Evolutionary conservation across 2,797 vertebrate species (phyloP), one percentile per base, ranked within the genome.

Genomic region (Catharus ustulatus): DNA sequence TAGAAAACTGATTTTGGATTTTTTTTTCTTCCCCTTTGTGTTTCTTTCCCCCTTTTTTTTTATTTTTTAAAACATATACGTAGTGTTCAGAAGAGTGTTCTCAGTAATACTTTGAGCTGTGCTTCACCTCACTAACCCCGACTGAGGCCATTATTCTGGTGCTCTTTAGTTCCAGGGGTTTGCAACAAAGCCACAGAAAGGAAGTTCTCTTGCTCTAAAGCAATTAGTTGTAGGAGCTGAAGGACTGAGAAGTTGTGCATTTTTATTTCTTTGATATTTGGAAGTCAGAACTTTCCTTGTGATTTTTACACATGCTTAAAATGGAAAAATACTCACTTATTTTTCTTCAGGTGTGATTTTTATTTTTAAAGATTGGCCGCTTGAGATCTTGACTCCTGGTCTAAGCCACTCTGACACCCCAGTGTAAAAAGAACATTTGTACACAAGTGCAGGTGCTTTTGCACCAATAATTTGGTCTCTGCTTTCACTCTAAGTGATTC

Each of bases 101-200:
- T 83, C 2, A 0, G 89, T 72, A 78, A 86, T 81, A 94, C 90
- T 94, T 95, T 95, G 94, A 95, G 93, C 93, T 86, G 74, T 8
- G 9, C 45, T 80, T 97, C 96, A 91, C 84, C 93, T 95, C 92
- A 94, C 95, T 97, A 95, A 94, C 95, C 95, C 91, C 2, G 1
- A 45, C 88, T 92, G 88, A 96, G 92, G 86, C 96, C 93, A 93
- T 95, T 96, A 93, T 94, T 94, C 92, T 95, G 72, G 77, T 93
- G 72, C 75, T 94, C 89, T 93, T 92, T 73, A 88, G 94, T 92
- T 96, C 92, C 89, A 95, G 90, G 80, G 82, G 57, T 80, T 90
- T 95, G 85, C 90, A 91, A 89, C 89, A 93, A 91, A 95, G 89
- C 89, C 86, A 74, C 76, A 78, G 72, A 94, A 95, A 95, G 94